Evolutionary conservation across 2,113 vertebrate species (phyloP).

Genomic region (Odontesthes bonariensis): DNA sequence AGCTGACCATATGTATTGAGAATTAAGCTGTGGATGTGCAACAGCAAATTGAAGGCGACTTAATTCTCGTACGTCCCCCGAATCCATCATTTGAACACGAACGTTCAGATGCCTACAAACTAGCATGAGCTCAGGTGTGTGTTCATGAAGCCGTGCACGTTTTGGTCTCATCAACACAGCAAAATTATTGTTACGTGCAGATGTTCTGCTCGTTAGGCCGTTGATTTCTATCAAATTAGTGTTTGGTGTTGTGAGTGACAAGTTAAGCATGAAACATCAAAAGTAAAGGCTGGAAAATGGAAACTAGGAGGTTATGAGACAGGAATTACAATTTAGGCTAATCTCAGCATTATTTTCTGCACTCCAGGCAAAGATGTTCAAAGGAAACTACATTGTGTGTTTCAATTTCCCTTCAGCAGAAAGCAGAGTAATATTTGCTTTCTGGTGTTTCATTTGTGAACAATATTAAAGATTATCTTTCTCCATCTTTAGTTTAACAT

Average conservation of each 20-base stretch:
- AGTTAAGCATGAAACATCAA: slow-evolving; percentile 71
- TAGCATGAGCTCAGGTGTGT: slow-evolving; percentile 48
- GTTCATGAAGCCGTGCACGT: slow-evolving; percentile 21
- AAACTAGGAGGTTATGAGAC: slow-evolving; percentile 59
- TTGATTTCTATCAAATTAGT: slow-evolving; percentile 64
- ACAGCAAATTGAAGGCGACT: slow-evolving; percentile 54
- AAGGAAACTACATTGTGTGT: slow-evolving; percentile 35
- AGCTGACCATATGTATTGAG: slow-evolving; percentile 42
- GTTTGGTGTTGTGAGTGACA: slow-evolving; percentile 64
- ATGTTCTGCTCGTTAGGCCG: slow-evolving; percentile 63
- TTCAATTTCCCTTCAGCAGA: slow-evolving; percentile 31
- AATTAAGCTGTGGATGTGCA: slow-evolving; percentile 48
- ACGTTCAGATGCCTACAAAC: not conserved
- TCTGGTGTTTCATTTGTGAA: slow-evolving; percentile 43
- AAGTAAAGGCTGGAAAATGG: slow-evolving; percentile 60
- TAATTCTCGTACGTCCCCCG: slow-evolving; percentile 7
- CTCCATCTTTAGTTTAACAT: slow-evolving; percentile 24
- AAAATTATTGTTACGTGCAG: slow-evolving; percentile 57
- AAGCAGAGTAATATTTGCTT: slow-evolving; percentile 38
- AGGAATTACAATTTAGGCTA: slow-evolving; percentile 63
- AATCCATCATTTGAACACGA: slow-evolving; percentile 12
- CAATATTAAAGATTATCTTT: slow-evolving; percentile 24
- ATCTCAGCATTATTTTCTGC: slow-evolving; percentile 53
- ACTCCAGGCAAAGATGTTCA: slow-evolving; percentile 52
- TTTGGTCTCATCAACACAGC: slow-evolving; percentile 34